Base-by-base conservation (phyloP, 2,888 invertebrate genomes). In the Dynastes tityus region DNA sequence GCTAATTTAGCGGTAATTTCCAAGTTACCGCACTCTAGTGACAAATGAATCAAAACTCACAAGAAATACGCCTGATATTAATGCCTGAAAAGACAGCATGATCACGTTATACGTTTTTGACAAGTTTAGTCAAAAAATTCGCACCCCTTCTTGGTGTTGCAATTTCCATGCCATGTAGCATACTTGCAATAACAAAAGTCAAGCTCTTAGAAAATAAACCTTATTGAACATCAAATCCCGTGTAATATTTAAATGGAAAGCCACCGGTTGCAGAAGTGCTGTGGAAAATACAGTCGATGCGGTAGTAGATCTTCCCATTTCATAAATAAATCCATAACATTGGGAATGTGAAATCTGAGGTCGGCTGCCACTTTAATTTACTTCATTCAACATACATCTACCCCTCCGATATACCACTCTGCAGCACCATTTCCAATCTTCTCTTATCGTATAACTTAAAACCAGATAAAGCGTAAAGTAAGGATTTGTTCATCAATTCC, bases 311-410 rank as follows among this genome's bases (percentile, higher is more conserved):
- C 55, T 16, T 22, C 1, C 22, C 22, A 22, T 58, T 16, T 58
- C 22, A 58, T 16, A 58, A 58, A 58, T 58, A 58, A 58, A 58
- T 58, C 55, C 27, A 58, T 58, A 58, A 58, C 22, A 22, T 22
- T 16, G 55, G 22, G 0, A 58, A 58, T 58, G 16, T 58, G 9
- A 22, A 8, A 22, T 22, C 16, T 22, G n/a, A 22, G 5, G 22
- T 16, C 9, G 22, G 6, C 55, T 8, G 16, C 55, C 16, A 58
- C 55, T 58, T 58, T 58, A 22, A 53, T 53, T n/a, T 53, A 22
- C 55, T 58, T 22, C 22, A n/a, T 58, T 58, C 22, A 58, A 58
- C 8, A 58, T 58, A 29, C 22, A 63, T 9, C 32, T 67, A 64
- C 45, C 45, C 45, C 45, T 40, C 6, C 40, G 40, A 45, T 67